phyloP scores from a whole-genome alignment of 2,888 invertebrate species.

The Mythimna lalbum region DNA sequence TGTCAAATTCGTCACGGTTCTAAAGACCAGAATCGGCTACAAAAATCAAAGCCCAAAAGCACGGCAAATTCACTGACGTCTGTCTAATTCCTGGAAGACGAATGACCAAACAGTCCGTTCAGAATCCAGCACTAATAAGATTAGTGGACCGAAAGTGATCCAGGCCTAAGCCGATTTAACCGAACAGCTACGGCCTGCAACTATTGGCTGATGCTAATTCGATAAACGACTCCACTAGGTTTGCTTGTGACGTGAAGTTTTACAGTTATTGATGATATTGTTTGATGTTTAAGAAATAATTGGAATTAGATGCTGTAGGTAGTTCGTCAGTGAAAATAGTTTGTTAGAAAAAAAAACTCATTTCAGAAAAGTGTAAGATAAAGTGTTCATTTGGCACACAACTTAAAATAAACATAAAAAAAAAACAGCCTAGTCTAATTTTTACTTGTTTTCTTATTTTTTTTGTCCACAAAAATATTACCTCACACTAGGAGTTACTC shows the following conservation, averaged over 20 bases:
- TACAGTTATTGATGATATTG: background rate
- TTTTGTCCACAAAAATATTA: too few relatives aligned
- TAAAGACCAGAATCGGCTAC: background rate
- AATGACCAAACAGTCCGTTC: conserved; percentile 30
- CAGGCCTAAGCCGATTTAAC: conserved; percentile 58
- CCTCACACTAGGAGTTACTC: too few relatives aligned
- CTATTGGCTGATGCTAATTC: conserved; percentile 53
- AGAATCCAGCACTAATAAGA: conserved; percentile 54
- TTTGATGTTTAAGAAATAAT: background rate
- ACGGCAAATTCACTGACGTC: conserved; percentile 29
- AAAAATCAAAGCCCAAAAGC: conserved; percentile 8
- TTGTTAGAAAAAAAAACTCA: too few relatives aligned
- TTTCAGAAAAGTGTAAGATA: too few relatives aligned
- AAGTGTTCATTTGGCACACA: too few relatives aligned
- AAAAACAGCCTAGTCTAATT: too few relatives aligned
- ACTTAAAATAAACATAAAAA: too few relatives aligned
- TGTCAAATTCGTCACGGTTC: too few relatives aligned
- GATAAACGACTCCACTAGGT: conserved; percentile 31
- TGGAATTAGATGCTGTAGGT: background rate
- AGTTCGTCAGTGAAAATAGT: too few relatives aligned
- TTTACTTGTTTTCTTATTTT: too few relatives aligned
- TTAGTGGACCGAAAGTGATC: conserved; percentile 59
- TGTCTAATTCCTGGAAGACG: conserved; percentile 36
- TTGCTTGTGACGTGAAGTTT: conserved; percentile 18
- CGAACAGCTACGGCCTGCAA: conserved; percentile 44